Evolutionary conservation across 2,888 invertebrate genomes (phyloP).

Genomic region (Villa cingulata): DNA sequence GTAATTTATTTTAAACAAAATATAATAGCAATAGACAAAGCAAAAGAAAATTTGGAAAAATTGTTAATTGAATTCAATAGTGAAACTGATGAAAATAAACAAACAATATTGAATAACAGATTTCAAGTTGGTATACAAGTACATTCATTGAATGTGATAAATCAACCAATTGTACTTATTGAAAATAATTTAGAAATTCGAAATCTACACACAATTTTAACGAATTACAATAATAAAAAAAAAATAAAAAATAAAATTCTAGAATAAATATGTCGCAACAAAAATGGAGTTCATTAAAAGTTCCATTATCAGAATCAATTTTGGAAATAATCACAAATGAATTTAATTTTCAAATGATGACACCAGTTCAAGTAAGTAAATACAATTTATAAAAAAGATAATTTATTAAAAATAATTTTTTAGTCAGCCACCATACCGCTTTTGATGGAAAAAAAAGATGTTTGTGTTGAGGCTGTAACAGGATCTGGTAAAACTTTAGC

Average conservation of each 20-base stretch:
- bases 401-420: conserved; percentile 17
- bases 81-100: neutral
- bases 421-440: conserved; percentile 82
- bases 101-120: conserved; percentile 10
- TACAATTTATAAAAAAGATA: neutral
- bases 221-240: no score
- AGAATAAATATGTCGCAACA: conserved; percentile 25
- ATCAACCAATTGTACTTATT: conserved; percentile 20
- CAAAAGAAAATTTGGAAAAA: neutral
- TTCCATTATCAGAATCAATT: conserved; percentile 38
- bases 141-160: conserved; percentile 19
- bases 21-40: neutral
- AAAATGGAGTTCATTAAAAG: conserved; percentile 37
- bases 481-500: conserved; percentile 98
- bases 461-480: conserved; percentile 95
- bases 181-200: conserved; percentile 24
- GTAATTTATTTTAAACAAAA: neutral
- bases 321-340: conserved; percentile 38
- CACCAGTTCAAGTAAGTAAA: conserved; percentile 40
- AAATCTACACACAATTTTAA: neutral
- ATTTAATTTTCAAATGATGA: conserved; percentile 43
- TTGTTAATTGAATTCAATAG: neutral
- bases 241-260: neutral
- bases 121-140: conserved; percentile 23
- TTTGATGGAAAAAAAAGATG: conserved; percentile 82